A percentile compares a stretch with the other conserved stretches of the same genome.
Evolutionary conservation across 1,140 invertebrate genomes (phyloP).

Genomic region (Papilio helenus): DNA sequence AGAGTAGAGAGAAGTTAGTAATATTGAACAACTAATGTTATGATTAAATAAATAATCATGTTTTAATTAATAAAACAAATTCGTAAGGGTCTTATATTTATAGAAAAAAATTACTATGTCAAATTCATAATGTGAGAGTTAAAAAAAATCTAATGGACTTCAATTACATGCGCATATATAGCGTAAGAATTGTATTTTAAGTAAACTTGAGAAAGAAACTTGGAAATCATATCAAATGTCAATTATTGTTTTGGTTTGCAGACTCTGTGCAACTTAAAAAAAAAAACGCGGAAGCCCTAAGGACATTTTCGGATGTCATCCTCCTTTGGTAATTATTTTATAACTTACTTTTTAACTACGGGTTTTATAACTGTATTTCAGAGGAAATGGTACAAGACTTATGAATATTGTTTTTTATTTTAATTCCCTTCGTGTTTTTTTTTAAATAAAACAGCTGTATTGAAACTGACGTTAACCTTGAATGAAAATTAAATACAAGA

Average conservation of each 20-base stretch:
- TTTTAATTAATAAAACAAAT: too few species aligned
- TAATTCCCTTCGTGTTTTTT: constrained; percentile 45
- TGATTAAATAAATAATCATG: not conserved
- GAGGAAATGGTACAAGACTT: constrained; percentile 53
- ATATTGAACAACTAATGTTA: constrained; percentile 35
- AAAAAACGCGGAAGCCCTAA: constrained; percentile 54
- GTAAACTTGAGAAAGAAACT: not conserved
- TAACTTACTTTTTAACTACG: constrained; percentile 55
- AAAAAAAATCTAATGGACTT: not conserved
- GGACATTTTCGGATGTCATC: constrained; percentile 61
- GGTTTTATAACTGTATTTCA: constrained; percentile 59
- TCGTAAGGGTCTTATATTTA: too few species aligned
- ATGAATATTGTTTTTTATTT: constrained; percentile 43
- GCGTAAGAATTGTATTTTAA: too few species aligned
- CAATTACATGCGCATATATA: too few species aligned
- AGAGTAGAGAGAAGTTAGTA: constrained; percentile 44
- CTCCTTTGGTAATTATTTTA: constrained; percentile 57
- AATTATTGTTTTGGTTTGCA: constrained; percentile 1
- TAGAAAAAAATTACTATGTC: not conserved
- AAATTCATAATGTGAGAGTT: not conserved
- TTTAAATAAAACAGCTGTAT: constrained; percentile 45
- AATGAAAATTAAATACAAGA: not conserved
- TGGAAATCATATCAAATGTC: not conserved
- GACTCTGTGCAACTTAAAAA: constrained; percentile 9
- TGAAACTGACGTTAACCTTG: not conserved